Percentiles rank a stretch among this genome's conserved stretches.
Conservation (phyloP, 2,888 invertebrate species). For the Stenodera caucasica region DNA sequence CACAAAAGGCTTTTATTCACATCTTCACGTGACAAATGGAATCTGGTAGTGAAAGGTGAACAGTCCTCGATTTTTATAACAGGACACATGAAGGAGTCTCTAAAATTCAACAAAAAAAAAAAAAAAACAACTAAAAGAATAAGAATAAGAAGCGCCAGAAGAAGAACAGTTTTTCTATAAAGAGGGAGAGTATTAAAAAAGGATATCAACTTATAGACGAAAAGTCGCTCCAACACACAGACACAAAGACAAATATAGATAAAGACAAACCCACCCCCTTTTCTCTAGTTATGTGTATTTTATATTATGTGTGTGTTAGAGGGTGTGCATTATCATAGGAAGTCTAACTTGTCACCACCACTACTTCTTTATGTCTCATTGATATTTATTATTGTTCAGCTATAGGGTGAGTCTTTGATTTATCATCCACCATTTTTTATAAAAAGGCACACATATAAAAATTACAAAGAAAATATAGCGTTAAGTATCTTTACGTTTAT, state of each 20-base stretch:
- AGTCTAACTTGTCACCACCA: constrained; percentile 50
- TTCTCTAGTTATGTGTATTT: background rate
- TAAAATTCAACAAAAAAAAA: constrained; percentile 27
- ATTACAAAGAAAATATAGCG: background rate
- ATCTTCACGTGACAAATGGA: constrained; percentile 55
- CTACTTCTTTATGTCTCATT: constrained; percentile 45
- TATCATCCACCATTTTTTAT: constrained; percentile 10
- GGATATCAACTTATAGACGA: constrained; percentile 24
- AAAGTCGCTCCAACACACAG: constrained; percentile 32
- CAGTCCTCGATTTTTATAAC: constrained; percentile 54
- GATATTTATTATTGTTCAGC: constrained; percentile 46
- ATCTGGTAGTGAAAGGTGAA: constrained; percentile 56
- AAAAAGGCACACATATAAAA: background rate
- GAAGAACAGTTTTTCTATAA: constrained; percentile 32
- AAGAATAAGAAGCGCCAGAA: too few relatives aligned
- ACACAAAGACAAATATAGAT: constrained; percentile 40
- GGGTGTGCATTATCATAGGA: constrained; percentile 44
- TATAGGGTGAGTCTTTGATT: constrained; percentile 27
- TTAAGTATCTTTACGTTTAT: too few relatives aligned
- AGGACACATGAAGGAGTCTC: constrained; percentile 45
- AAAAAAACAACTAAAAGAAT: constrained; percentile 1
- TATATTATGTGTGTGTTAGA: constrained; percentile 4
- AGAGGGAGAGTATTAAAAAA: constrained; percentile 13
- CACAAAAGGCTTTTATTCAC: constrained; percentile 48
- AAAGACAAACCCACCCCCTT: constrained; percentile 39